Evolutionary conservation across 2,888 invertebrate genomes (phyloP).

Genomic region (Hedychridium roseum): DNA sequence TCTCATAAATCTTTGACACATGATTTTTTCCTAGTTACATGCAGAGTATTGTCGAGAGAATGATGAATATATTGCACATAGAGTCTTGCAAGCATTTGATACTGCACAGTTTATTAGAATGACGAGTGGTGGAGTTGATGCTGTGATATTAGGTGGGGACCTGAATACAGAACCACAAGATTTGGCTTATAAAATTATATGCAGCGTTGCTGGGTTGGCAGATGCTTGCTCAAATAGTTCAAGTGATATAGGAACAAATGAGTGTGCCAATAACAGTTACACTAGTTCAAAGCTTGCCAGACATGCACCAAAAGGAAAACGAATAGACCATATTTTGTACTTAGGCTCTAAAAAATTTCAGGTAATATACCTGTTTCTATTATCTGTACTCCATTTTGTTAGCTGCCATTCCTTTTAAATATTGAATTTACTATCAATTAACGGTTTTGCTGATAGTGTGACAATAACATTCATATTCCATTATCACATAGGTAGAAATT

Average conservation of each 20-base stretch:
- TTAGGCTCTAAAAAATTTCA: conserved; percentile 59
- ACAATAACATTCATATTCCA: conserved; percentile 3
- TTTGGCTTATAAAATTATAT: conserved; percentile 75
- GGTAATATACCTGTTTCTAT: conserved; percentile 36
- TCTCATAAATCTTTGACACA: conserved; percentile 5
- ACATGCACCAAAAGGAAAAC: conserved; percentile 76
- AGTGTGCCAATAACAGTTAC: conserved; percentile 84
- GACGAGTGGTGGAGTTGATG: conserved; percentile 80
- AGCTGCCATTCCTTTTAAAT: too few relatives aligned
- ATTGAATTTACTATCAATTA: too few relatives aligned
- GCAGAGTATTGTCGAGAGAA: conserved; percentile 87
- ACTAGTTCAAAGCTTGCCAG: conserved; percentile 68
- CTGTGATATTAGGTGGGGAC: conserved; percentile 91
- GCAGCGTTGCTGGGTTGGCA: conserved; percentile 67
- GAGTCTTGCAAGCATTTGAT: conserved; percentile 93
- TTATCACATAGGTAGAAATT: conserved; percentile 59
- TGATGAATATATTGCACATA: conserved; percentile 92
- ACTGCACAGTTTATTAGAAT: conserved; percentile 92
- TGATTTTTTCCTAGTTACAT: conserved; percentile 76
- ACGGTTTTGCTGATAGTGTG: too few relatives aligned
- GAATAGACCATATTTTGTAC: conserved; percentile 93
- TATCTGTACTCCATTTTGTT: too few relatives aligned
- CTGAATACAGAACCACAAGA: conserved; percentile 91
- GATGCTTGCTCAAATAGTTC: conserved; percentile 64
- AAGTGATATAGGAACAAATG: conserved; percentile 74